Evolutionary conservation across 1,140 invertebrate genomes (phyloP), one percentile per base, ranked within the genome.

Genomic region (Diachasmimorpha longicaudata): DNA sequence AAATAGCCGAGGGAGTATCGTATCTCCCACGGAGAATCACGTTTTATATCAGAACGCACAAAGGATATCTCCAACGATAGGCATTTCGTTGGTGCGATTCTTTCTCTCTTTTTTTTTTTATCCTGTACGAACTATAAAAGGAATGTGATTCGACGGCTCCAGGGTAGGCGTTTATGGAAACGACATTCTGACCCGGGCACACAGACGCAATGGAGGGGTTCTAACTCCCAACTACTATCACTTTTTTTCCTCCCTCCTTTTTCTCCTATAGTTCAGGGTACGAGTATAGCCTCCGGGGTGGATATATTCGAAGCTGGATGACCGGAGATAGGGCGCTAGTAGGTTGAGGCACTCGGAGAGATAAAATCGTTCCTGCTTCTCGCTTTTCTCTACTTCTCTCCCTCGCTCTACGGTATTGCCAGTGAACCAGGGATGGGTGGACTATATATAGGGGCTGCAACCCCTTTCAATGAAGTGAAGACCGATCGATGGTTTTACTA

Each of bases 301-400:
- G 52, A 72, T 46, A 77, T 72, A 77, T 77, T 73, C 36, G 70
- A 72, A 5, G 71, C 44, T 77, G 37, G 58, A 68, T 72, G 70
- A 55, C 63, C 55, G 11, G 55, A 77, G 76, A 77, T 77, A 77
- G 52, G 55, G 46, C 66, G 1, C 58, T 63, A 68, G 16, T 36
- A 13, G 44, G 55, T 72, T 52, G 76, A 44, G 63, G 70, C 42
- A 70, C 70, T 55, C 37, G 39, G 67, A 55, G 37, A 77, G 76
- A 77, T 77, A 77, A 73, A 72, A 77, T 77, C 76, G 58, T n/a
- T 46, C 52, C 31, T 63, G 58, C 58, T 31, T 63, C 58, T 63
- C 19, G 23, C 58, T 63, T 63, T 63, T 63, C 21, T 13, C 58
- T 13, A 10, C 19, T 19, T 25, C 21, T 31, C 58, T 63, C 58